phyloP scores from a whole-genome alignment of 1,140 invertebrate genomes.

The Mycetomoellerius zeteki region DNA sequence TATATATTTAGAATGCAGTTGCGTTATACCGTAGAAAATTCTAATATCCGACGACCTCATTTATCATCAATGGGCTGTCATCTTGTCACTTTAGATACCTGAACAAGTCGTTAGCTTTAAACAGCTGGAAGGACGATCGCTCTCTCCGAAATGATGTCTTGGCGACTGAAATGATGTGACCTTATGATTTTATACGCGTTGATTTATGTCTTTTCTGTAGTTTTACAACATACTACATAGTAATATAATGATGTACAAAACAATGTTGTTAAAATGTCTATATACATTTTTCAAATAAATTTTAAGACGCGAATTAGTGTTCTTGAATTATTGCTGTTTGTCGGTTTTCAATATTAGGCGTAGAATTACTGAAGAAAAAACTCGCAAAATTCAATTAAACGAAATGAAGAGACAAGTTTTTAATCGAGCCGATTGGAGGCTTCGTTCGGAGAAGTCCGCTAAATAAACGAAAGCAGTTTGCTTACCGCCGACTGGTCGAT shows the following conservation, averaged over 20 bases:
- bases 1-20: not conserved
- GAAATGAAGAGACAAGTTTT: constrained; percentile 56
- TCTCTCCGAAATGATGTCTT: not conserved
- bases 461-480: constrained; percentile 26
- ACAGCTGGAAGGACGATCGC: not conserved
- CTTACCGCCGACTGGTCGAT: constrained; percentile 3
- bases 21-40: constrained; percentile 15
- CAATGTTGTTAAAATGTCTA: not conserved
- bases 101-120: constrained; percentile 16
- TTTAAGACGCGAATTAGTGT: not conserved
- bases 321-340: not conserved
- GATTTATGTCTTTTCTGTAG: not conserved
- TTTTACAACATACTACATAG: not conserved
- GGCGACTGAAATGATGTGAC: not conserved
- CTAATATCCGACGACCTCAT: not conserved
- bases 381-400: constrained; percentile 42
- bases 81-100: constrained; percentile 18
- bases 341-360: constrained; percentile 8
- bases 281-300: not conserved
- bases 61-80: constrained; percentile 32
- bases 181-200: not conserved
- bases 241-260: not conserved
- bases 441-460: not conserved
- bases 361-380: not conserved
- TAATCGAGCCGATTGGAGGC: constrained; percentile 23